Conservation (phyloP, 1,140 invertebrate genomes). For the Drosophila pandora region DNA sequence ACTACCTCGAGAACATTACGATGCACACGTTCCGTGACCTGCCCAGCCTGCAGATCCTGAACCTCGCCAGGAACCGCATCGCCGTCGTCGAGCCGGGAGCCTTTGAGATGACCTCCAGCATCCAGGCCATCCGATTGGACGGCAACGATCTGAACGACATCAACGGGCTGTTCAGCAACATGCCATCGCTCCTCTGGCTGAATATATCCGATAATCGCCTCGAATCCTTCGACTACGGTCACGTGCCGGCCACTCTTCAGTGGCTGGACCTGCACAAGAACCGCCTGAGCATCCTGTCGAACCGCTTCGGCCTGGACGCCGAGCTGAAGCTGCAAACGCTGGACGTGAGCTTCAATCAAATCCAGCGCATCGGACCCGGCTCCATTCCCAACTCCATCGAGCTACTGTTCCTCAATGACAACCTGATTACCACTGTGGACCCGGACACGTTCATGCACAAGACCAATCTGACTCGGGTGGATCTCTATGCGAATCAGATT, state of each 20-base stretch:
- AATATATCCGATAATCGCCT: constrained; percentile 96
- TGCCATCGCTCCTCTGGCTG: constrained; percentile 92
- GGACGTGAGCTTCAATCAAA: constrained; percentile 93
- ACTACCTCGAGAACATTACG: constrained; percentile 93
- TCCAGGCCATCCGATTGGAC: constrained; percentile 94
- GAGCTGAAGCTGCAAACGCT: constrained; percentile 90
- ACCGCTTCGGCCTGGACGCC: constrained; percentile 89
- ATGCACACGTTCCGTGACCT: constrained; percentile 92
- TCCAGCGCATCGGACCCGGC: constrained; percentile 88
- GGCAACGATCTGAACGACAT: constrained; percentile 93
- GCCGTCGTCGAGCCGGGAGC: constrained; percentile 91
- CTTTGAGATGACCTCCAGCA: constrained; percentile 90
- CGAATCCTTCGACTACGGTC: constrained; percentile 94
- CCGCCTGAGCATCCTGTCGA: constrained; percentile 91
- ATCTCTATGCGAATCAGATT: constrained; percentile 94
- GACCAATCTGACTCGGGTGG: constrained; percentile 91
- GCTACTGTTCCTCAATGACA: constrained; percentile 92
- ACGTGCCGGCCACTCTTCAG: constrained; percentile 91
- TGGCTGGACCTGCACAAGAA: constrained; percentile 97
- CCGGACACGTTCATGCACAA: constrained; percentile 93
- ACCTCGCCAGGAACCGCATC: constrained; percentile 94
- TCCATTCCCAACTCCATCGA: constrained; percentile 91
- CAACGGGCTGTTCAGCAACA: constrained; percentile 92
- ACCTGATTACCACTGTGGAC: constrained; percentile 91
- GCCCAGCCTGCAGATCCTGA: constrained; percentile 93